Evolutionary conservation across 2,113 vertebrate species (phyloP).

Genomic region (Rhinogobius similis): DNA sequence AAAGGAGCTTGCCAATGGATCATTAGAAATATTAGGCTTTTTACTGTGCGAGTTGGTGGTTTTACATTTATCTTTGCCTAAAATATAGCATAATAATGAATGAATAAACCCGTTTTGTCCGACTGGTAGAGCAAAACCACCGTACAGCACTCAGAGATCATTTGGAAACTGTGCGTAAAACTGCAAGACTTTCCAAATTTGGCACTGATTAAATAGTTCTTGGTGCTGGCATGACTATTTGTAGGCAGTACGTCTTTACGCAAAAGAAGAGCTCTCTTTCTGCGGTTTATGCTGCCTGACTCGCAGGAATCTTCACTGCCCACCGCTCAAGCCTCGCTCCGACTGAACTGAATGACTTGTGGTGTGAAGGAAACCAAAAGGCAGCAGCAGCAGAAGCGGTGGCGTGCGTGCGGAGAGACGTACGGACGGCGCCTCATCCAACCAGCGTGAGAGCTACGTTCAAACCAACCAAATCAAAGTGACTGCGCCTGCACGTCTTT

Average conservation of each 20-base stretch:
- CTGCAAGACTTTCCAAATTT: background rate
- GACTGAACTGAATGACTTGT: constrained; percentile 34
- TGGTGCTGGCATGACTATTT: background rate
- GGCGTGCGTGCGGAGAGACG: constrained; percentile 56
- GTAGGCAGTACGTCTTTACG: constrained; percentile 16
- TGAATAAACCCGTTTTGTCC: constrained; percentile 16
- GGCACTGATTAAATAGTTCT: background rate
- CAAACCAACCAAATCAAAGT: constrained; percentile 46
- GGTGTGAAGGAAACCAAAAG: constrained; percentile 40
- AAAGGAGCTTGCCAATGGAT: constrained; percentile 5
- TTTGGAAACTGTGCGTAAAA: constrained; percentile 5
- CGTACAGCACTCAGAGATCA: no score
- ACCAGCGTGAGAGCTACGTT: constrained; percentile 58
- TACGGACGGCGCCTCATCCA: constrained; percentile 66
- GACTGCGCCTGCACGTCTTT: constrained; percentile 12
- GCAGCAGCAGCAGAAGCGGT: constrained; percentile 37
- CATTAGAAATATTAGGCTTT: constrained; percentile 24
- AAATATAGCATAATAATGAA: constrained; percentile 15
- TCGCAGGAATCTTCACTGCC: constrained; percentile 65
- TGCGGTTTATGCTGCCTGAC: constrained; percentile 69
- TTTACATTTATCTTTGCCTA: constrained; percentile 22
- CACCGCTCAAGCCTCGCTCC: constrained; percentile 62
- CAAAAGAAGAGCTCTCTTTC: constrained; percentile 31
- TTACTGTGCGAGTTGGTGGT: background rate
- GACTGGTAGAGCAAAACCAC: background rate